Evolutionary conservation across 2,113 vertebrate species (phyloP).

Genomic region (Muntiacus muntjak): DNA sequence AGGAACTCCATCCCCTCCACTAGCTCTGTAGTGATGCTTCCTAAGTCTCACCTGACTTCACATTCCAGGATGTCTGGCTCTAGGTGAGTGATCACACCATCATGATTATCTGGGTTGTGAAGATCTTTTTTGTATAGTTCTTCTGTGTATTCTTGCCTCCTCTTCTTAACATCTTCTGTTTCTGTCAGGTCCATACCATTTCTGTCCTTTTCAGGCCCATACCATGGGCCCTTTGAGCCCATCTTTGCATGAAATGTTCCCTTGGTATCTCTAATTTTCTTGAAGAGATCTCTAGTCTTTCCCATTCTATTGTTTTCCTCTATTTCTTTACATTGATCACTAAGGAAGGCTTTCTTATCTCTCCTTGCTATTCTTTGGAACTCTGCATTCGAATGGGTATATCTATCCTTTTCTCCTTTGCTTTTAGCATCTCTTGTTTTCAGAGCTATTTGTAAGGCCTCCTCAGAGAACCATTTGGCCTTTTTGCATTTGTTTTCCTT

Average conservation of each 20-base stretch:
- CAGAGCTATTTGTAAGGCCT: neutral
- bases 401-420: neutral
- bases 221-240: too few species aligned
- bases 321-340: neutral
- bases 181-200: neutral
- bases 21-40: neutral
- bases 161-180: neutral
- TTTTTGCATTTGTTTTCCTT: neutral
- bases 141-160: neutral
- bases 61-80: neutral
- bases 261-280: neutral
- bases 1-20: neutral
- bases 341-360: neutral
- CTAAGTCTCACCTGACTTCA: neutral
- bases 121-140: neutral
- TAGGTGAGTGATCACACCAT: neutral
- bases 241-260: neutral
- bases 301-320: neutral
- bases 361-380: neutral
- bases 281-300: neutral
- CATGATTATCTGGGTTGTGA: neutral
- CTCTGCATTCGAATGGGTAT: neutral
- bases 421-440: neutral
- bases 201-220: neutral
- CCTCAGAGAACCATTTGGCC: neutral